These are phyloP conservation scores for Drosophila pachea DNA, from an alignment of 1,140 invertebrate species.

Conservation along the genomic window DNA sequence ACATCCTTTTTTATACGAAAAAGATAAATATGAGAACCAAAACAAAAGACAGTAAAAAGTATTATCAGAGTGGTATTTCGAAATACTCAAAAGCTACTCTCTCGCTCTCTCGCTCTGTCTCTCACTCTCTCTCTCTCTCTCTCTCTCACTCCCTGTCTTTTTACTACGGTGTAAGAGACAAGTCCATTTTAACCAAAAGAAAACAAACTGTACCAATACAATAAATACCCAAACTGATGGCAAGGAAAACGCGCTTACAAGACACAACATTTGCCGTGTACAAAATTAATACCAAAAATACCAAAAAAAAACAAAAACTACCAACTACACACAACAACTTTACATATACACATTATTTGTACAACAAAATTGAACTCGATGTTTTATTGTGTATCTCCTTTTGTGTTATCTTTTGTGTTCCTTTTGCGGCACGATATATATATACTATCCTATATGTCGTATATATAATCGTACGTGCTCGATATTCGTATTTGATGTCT, in stretches of 20 bases:
- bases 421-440: constrained; percentile 49
- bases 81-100: constrained; percentile 53
- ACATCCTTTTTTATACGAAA: constrained; percentile 78
- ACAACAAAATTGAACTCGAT: constrained; percentile 52
- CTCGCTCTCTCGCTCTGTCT: not conserved
- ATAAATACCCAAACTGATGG: constrained; percentile 47
- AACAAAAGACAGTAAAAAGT: constrained; percentile 47
- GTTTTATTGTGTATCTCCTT: constrained; percentile 50
- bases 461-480: constrained; percentile 43
- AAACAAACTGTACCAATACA: constrained; percentile 16
- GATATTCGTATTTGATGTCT: constrained; percentile 64
- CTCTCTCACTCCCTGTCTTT: constrained; percentile 1
- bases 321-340: constrained; percentile 29
- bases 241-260: constrained; percentile 62
- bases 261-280: constrained; percentile 54
- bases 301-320: constrained; percentile 27
- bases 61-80: constrained; percentile 41
- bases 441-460: constrained; percentile 52
- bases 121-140: too few species aligned
- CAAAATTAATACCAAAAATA: constrained; percentile 19
- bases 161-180: constrained; percentile 61
- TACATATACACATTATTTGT: constrained; percentile 43
- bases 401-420: constrained; percentile 57
- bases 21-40: constrained; percentile 79
- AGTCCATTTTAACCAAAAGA: constrained; percentile 30